These are phyloP conservation scores for Caradrina kadenii DNA, from an alignment of 2,888 invertebrate genomes.

Conservation along the genomic window DNA sequence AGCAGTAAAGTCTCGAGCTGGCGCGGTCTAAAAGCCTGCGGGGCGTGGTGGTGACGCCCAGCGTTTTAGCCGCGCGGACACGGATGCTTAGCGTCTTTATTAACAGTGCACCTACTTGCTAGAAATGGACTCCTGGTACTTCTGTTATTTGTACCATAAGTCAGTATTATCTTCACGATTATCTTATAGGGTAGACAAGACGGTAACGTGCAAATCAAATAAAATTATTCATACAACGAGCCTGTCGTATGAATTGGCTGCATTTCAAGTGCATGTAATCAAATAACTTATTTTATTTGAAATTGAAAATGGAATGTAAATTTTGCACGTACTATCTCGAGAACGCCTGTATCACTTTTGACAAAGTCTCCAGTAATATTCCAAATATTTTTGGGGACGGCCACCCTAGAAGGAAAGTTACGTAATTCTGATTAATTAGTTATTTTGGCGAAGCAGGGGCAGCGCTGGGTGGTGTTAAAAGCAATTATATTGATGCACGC, in stretches of 20 bases:
- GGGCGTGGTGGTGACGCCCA: constrained; percentile 86
- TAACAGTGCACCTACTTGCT: constrained; percentile 77
- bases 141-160: constrained; percentile 55
- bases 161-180: constrained; percentile 49
- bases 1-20: constrained; percentile 78
- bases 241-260: constrained; percentile 48
- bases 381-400: constrained; percentile 52
- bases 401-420: constrained; percentile 61
- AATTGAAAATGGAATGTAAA: constrained; percentile 36
- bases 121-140: constrained; percentile 69
- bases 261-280: constrained; percentile 45
- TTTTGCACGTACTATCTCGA: constrained; percentile 20
- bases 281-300: constrained; percentile 41
- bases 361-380: constrained; percentile 44
- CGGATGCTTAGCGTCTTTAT: constrained; percentile 82
- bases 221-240: constrained; percentile 50
- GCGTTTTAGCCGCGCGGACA: constrained; percentile 83
- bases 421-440: constrained; percentile 73
- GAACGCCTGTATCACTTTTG: constrained; percentile 26
- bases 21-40: constrained; percentile 77
- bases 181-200: constrained; percentile 36
- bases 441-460: constrained; percentile 67
- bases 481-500: constrained; percentile 74
- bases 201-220: constrained; percentile 50
- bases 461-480: constrained; percentile 68